Evolutionary conservation across 2,113 vertebrate genomes (phyloP).

Genomic region (Scomber colias): DNA sequence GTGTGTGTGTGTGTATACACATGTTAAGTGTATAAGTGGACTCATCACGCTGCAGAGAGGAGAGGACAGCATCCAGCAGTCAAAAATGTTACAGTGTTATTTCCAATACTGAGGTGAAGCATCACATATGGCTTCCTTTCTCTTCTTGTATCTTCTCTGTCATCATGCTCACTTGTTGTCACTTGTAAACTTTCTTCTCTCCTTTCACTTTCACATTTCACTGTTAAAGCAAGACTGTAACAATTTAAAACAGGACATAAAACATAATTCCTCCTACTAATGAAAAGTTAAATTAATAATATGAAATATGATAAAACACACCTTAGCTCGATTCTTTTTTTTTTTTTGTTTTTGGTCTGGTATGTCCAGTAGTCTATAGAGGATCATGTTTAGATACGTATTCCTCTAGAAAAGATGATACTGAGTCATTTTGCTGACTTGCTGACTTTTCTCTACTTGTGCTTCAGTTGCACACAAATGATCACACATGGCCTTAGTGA

Average conservation of each 20-base stretch:
- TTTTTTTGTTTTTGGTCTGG: background rate
- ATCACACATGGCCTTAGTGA: background rate
- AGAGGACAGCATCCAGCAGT: slow-evolving; percentile 11
- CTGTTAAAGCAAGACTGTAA: background rate
- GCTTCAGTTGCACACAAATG: slow-evolving; percentile 2
- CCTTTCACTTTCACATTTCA: background rate
- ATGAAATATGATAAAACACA: too few relatives aligned
- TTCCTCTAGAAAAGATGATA: background rate
- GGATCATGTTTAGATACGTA: background rate
- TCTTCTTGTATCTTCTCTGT: background rate
- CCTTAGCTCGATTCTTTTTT: too few relatives aligned
- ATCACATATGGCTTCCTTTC: background rate
- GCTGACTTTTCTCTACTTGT: background rate
- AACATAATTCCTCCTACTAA: background rate
- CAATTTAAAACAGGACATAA: background rate
- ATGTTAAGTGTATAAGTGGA: background rate
- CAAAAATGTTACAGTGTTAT: background rate
- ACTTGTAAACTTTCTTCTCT: background rate
- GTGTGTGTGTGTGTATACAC: slow-evolving; percentile 12
- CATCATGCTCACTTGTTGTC: background rate
- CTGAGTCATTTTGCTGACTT: background rate
- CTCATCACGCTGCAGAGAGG: background rate
- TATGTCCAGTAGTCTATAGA: background rate
- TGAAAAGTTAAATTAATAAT: too few relatives aligned
- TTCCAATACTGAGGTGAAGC: slow-evolving; percentile 3